Base-by-base conservation (phyloP, 2,888 invertebrate species). In the Diabrotica balteata region DNA sequence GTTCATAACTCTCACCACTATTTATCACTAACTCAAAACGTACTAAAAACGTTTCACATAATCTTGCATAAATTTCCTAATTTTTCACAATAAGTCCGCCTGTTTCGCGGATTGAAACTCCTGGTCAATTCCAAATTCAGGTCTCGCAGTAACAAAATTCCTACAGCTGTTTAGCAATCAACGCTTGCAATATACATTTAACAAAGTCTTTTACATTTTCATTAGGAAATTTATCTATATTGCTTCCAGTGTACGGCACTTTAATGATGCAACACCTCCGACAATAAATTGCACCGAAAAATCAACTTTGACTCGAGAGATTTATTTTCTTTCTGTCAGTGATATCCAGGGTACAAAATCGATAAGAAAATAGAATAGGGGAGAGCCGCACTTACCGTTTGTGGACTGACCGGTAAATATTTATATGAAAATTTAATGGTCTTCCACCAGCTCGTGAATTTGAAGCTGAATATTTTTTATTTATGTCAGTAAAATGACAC, bases 311-410 rank as follows among this genome's bases (percentile, higher is more conserved):
- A 53, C 49, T 42, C 1, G 8, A 22, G 32, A 55, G 51, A 60
- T 53, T 55, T 60, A 68, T 65, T 53, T 45, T 58, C 65, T 44
- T 61, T 45, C 10, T 52, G 57, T 43, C 59, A 44, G 58, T 67
- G 61, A 65, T 59, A 67, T 65, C 64, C 53, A 47, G 67, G 64
- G 69, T 57, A 44, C 52, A 42, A 46, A 70, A 67, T 67, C 67
- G 61, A 65, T 67, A 59, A 54, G 65, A 52, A 66, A 62, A 61
- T 67, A 57, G 54, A 62, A 67, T 67, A 51, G 63, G 43, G 45
- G 57, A 58, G 58, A 63, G 57, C 47, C 11, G 62, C n/a, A 49
- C 11, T 43, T 49, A 44, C 17, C n/a, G 43, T 44, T 9, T 11
- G 44, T 46, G 8, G 46, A 45, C 22, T n/a, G 58, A 32, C 32